Conservation (phyloP, 2,888 invertebrate genomes). For the Scaeva pyrastri region DNA sequence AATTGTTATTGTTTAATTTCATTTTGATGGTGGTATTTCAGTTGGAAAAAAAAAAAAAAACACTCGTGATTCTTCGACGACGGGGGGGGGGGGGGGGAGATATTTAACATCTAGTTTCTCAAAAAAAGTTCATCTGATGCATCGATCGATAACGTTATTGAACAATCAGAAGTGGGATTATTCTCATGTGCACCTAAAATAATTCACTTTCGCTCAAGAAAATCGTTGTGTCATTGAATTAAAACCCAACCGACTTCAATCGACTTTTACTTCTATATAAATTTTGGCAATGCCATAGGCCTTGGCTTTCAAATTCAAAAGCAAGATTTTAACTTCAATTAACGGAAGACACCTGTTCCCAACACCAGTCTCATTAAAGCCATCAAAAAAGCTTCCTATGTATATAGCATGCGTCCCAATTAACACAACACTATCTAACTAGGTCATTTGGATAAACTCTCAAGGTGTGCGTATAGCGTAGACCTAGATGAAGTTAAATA, state of each 20-base stretch:
- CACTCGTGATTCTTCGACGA: conserved; percentile 2
- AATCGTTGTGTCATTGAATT: too few relatives aligned
- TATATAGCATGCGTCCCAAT: conserved; percentile 30
- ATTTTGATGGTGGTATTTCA: conserved; percentile 41
- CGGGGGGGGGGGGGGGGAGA: not conserved
- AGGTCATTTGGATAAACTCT: conserved; percentile 43
- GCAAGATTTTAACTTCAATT: not conserved
- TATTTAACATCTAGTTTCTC: not conserved
- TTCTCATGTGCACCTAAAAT: too few relatives aligned
- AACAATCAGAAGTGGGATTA: conserved; percentile 7
- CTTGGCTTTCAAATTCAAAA: too few relatives aligned
- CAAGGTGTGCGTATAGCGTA: conserved; percentile 4
- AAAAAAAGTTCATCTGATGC: not conserved
- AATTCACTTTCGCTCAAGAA: too few relatives aligned
- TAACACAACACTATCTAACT: conserved; percentile 36
- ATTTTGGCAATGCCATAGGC: too few relatives aligned
- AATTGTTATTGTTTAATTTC: conserved; percentile 73
- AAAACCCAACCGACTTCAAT: too few relatives aligned
- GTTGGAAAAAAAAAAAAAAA: conserved; percentile 1
- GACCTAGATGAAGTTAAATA: not conserved
- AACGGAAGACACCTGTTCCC: conserved; percentile 30
- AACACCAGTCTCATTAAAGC: conserved; percentile 18
- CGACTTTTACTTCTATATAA: too few relatives aligned
- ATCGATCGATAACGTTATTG: not conserved
- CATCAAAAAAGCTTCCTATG: conserved; percentile 36